Conservation (phyloP, 30 jellyfish, hydroid and myxozoan species). For the Cassiopea xamachana region DNA sequence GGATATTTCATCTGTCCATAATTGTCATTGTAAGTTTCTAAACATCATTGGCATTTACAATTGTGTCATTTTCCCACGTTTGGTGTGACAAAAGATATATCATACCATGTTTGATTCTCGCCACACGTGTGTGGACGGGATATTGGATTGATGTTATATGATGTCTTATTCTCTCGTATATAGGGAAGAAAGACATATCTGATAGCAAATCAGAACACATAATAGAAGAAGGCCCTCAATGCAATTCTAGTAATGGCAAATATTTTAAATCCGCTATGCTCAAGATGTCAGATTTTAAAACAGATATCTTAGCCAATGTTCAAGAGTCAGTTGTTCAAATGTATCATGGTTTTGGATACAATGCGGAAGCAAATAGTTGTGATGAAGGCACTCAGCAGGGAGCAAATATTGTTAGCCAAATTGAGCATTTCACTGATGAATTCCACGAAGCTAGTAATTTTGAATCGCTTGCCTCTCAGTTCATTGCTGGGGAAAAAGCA, state of each 20-base stretch:
- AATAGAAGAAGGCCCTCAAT: constrained; percentile 2
- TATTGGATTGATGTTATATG: background rate
- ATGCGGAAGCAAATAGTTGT: constrained; percentile 21
- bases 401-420: constrained; percentile 7
- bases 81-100: constrained; percentile 20
- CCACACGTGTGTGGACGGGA: constrained; percentile 38
- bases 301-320: constrained; percentile 46
- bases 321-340: constrained; percentile 41
- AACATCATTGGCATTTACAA: constrained; percentile 17
- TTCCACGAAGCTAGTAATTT: constrained; percentile 6
- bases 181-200: constrained; percentile 19
- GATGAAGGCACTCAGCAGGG: constrained; percentile 17
- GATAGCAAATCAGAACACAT: constrained; percentile 3
- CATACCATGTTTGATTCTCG: constrained; percentile 42
- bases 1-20: constrained; percentile 3
- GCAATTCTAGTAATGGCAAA: constrained; percentile 7
- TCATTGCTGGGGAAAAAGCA: constrained; percentile 33
- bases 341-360: constrained; percentile 33
- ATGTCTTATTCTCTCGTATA: background rate
- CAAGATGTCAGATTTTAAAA: constrained; percentile 24
- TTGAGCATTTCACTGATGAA: background rate
- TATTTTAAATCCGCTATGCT: constrained; percentile 27
- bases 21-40: constrained; percentile 9
- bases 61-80: constrained; percentile 26
- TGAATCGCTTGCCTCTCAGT: constrained; percentile 28